phyloP scores from a whole-genome alignment of 2,888 invertebrate genomes.

The Myopa testacea region DNA sequence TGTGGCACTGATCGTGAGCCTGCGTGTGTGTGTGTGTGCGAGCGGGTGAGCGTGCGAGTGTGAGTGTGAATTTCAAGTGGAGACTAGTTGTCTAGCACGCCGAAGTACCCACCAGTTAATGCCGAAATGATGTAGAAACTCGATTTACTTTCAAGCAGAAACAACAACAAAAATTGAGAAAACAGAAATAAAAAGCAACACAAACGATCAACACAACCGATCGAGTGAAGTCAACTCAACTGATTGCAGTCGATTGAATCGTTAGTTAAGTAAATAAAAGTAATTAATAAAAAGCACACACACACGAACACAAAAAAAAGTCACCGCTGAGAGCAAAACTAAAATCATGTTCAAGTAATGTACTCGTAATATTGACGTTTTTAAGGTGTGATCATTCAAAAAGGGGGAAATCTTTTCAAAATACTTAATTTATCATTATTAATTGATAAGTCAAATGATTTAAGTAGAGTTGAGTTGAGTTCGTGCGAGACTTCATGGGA shows the following conservation, averaged over 20 bases:
- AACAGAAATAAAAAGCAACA: neutral
- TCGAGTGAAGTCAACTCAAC: neutral
- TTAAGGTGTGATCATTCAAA: slow-evolving; percentile 38
- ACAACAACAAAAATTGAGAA: slow-evolving; percentile 15
- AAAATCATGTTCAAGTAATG: neutral
- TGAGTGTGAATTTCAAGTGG: slow-evolving; percentile 25
- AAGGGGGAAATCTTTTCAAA: slow-evolving; percentile 12
- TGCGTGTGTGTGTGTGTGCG: neutral
- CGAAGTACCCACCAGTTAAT: slow-evolving; percentile 11
- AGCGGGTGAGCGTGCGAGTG: neutral
- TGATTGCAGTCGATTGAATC: slow-evolving; percentile 2
- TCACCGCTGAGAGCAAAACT: neutral
- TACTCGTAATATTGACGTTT: slow-evolving; percentile 28
- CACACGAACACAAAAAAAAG: neutral
- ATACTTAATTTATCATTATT: slow-evolving; percentile 42
- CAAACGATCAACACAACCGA: neutral
- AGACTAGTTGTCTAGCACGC: slow-evolving; percentile 41
- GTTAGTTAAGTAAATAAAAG: slow-evolving; percentile 36
- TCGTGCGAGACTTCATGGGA: no score
- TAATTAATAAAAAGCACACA: neutral
- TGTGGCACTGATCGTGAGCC: neutral
- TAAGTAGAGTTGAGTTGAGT: no score
- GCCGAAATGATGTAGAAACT: slow-evolving; percentile 29
- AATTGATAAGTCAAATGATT: slow-evolving; percentile 39
- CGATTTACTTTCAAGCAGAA: slow-evolving; percentile 3